Conservation (phyloP, 2,113 vertebrate species). For the Picathartes gymnocephalus region DNA sequence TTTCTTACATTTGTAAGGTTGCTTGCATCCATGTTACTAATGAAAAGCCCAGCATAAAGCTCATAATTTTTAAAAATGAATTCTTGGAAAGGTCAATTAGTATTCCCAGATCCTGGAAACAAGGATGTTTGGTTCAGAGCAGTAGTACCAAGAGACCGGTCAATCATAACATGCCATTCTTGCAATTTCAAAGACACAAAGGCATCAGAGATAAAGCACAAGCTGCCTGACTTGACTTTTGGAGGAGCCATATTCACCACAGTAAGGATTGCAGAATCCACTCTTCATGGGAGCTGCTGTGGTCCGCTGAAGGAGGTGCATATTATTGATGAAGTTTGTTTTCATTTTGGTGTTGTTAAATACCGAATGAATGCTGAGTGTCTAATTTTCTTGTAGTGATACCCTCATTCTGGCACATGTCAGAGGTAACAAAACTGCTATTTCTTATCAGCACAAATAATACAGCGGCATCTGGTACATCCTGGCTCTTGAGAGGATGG, state of each 20-base stretch:
- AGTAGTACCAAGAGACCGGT: neutral
- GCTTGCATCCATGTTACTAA: neutral
- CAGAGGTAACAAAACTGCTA: neutral
- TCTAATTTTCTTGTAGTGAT: neutral
- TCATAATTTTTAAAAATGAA: constrained; percentile 3
- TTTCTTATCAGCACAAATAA: neutral
- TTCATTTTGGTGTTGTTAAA: neutral
- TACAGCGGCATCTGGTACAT: neutral
- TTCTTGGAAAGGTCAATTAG: neutral
- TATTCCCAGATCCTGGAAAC: neutral
- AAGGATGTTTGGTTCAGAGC: neutral
- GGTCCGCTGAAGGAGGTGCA: fast-evolving
- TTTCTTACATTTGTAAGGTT: constrained; percentile 43
- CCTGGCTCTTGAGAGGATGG: neutral
- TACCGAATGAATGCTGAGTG: neutral
- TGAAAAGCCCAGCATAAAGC: neutral
- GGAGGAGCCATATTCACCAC: neutral
- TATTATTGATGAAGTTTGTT: neutral
- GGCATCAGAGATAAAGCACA: neutral
- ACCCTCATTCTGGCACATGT: neutral
- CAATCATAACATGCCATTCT: neutral
- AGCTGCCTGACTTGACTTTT: neutral
- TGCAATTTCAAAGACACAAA: neutral
- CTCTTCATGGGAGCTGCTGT: neutral
- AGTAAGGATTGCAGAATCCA: neutral